Base-by-base conservation (phyloP, 1,140 invertebrate species). In the Kradibia gibbosae region DNA sequence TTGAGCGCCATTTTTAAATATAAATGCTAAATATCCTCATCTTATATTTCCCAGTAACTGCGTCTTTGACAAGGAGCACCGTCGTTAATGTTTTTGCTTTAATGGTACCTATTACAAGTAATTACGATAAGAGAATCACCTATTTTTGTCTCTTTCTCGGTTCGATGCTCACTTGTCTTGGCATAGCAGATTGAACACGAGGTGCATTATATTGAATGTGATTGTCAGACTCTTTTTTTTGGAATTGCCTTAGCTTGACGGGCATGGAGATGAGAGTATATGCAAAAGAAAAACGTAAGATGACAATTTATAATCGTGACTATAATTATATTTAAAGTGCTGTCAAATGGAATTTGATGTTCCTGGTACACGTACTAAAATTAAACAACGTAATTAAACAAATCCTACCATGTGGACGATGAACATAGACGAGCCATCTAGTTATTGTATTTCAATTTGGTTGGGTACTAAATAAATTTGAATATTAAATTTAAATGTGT, bases 101-200 rank as follows among this genome's bases (percentile, higher is more conserved):
- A 85, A 85, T 83, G 79, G 77, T 73, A 77, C 75, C 60, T 62
- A 78, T 78, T 78, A 78, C 62, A 42, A 78, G 45, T 39, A 67
- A 78, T 78, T 45, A 62, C 20, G 76, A 78, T 80, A 80, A 80
- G 70, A 73, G 15, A 22, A 5, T 39, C 62, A 36, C 62, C 83
- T 65, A 81, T 81, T 83, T 50, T 71, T 71, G 10, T 7, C 62
- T 67, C 62, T 39, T 81, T 79, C 83, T 62, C 81, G 76, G 79
- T 80, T 75, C 71, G 70, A 82, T n/a, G 67, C 74, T 84, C 73
- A 48, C 78, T 82, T n/a, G 3, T 4, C 25, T 74, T 36, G 25
- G 8, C 48, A 50, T 39, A 34, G 53, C 50, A 28, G 60, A 75
- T 60, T 22, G 73, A 39, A 34, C 22, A 31, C 17, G 17, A 57